Conservation (phyloP, 1,140 invertebrate genomes). For the Chironomus tepperi region DNA sequence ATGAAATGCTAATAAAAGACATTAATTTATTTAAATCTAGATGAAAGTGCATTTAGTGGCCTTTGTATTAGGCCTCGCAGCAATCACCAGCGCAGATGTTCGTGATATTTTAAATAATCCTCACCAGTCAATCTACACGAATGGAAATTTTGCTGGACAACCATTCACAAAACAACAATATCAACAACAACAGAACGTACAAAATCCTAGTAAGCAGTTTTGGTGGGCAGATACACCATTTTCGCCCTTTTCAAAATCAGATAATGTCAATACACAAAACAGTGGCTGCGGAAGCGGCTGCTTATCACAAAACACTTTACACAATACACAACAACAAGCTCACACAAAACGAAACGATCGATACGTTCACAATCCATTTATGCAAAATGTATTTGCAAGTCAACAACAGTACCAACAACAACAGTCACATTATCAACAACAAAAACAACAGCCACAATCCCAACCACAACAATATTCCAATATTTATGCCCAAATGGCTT, state of each 20-base stretch:
- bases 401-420: neutral
- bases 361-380: neutral
- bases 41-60: neutral
- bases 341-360: neutral
- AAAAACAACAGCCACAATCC: neutral
- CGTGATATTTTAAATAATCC: conserved; percentile 8
- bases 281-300: too few species aligned
- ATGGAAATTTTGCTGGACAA: neutral
- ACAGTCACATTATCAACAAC: neutral
- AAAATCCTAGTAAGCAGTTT: neutral
- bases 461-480: neutral
- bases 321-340: neutral
- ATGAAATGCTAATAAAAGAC: too few species aligned
- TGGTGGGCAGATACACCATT: neutral
- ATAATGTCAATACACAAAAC: neutral
- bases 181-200: neutral
- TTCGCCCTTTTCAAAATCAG: neutral
- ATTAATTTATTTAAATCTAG: neutral
- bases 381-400: neutral
- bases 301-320: neutral
- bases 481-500: neutral
- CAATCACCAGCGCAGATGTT: neutral
- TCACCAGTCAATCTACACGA: neutral
- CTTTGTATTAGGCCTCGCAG: neutral
- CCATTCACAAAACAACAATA: neutral